Conservation (phyloP, 2,888 invertebrate species). For the Mesodorylaimus sp. region DNA sequence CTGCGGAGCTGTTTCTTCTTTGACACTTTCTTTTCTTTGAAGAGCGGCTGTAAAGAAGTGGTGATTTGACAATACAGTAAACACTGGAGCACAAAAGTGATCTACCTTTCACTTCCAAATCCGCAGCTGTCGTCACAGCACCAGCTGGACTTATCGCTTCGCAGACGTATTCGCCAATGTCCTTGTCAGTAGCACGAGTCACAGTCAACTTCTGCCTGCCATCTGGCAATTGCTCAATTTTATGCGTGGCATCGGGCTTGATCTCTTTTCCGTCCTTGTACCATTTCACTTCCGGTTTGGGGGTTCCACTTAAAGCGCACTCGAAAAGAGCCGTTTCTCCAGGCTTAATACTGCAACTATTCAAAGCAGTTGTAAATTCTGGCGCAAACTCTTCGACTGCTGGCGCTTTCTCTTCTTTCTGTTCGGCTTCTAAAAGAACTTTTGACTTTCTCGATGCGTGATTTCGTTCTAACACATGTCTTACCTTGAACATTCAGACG, state of each 20-base stretch:
- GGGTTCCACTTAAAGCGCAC: constrained; percentile 78
- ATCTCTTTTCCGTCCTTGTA: constrained; percentile 49
- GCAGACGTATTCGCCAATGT: constrained; percentile 64
- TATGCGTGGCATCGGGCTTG: constrained; percentile 8
- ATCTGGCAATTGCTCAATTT: constrained; percentile 13
- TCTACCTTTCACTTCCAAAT: too few species aligned
- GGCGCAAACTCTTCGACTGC: constrained; percentile 44
- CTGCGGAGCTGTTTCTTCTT: constrained; percentile 13
- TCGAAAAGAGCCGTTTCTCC: constrained; percentile 35
- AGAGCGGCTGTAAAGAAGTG: too few species aligned
- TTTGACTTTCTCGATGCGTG: too few species aligned
- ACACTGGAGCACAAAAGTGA: too few species aligned
- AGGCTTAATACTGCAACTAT: constrained; percentile 13
- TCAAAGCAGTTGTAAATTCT: constrained; percentile 50
- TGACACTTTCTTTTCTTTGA: too few species aligned
- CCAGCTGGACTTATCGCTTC: constrained; percentile 68
- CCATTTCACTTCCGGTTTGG: constrained; percentile 70
- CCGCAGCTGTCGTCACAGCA: too few species aligned
- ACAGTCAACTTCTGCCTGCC: constrained; percentile 43
- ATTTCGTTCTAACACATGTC: too few species aligned
- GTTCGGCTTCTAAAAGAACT: too few species aligned
- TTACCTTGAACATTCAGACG: too few species aligned
- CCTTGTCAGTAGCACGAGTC: constrained; percentile 47
- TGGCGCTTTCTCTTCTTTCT: too few species aligned
- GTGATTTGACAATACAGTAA: too few species aligned